phyloP scores from a whole-genome alignment of 2,113 vertebrate genomes.

The Ammodytes marinus region DNA sequence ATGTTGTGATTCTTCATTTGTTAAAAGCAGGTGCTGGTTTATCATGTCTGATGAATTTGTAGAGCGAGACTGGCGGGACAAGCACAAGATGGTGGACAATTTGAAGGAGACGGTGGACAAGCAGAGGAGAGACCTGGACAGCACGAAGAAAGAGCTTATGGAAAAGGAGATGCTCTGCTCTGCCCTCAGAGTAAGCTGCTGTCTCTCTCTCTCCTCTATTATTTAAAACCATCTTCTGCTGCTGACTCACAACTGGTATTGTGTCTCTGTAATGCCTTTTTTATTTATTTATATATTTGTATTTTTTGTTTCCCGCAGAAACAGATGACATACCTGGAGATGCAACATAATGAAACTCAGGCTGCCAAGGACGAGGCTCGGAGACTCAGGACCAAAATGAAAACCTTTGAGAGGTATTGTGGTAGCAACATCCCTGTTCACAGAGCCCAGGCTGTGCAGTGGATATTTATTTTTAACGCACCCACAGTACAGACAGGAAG shows the following conservation, averaged over 20 bases:
- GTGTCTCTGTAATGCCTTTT: not conserved
- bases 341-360: slow-evolving; percentile 88
- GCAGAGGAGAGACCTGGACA: slow-evolving; percentile 89
- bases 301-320: slow-evolving; percentile 84
- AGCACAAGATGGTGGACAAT: slow-evolving; percentile 85
- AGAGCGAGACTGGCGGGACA: slow-evolving; percentile 92
- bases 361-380: slow-evolving; percentile 90
- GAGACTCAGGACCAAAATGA: slow-evolving; percentile 89
- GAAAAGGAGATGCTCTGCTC: slow-evolving; percentile 92
- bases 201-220: not conserved
- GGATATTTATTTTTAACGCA: too few species aligned
- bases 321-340: slow-evolving; percentile 95
- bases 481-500: too few species aligned
- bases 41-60: slow-evolving; percentile 44
- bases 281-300: not conserved
- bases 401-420: slow-evolving; percentile 89
- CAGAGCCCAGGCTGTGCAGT: too few species aligned
- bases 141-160: slow-evolving; percentile 84
- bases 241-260: not conserved
- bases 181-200: slow-evolving; percentile 88
- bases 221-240: not conserved
- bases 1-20: not conserved
- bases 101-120: slow-evolving; percentile 89
- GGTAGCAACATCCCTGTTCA: too few species aligned
- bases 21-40: not conserved